Base-by-base conservation (phyloP, 2,888 invertebrate species). In the Lordiphosa fenestrarum region DNA sequence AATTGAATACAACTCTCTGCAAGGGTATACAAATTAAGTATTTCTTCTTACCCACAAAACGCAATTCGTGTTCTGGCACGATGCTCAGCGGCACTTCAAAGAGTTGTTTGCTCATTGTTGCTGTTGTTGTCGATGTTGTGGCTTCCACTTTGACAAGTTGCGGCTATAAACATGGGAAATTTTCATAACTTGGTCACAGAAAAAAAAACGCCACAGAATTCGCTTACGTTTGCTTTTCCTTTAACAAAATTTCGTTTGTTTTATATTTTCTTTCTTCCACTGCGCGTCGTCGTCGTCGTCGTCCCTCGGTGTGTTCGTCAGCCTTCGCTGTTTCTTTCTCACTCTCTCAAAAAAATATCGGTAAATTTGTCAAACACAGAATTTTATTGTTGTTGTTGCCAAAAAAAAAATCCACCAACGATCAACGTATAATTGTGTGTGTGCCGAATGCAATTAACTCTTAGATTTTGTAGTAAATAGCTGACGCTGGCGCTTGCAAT, bases 41-140 rank as follows among this genome's bases (percentile, higher is more conserved):
- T 37, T 38, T 48, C 13, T 37, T 38, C 94, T 93, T 91, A 96
- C 97, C 96, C 92, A 93, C 93, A 91, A 97, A 97, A 92, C 94
- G 95, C 86, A 97, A 93, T 91, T 96, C 97, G 91, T 93, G 92
- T 91, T 94, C 93, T 84, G 97, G 97, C 88, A 96, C 95, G 92
- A 97, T 95, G 89, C 92, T 91, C 90, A 97, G 91, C 89, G 95
- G 92, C 53, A 69, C 61, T 50, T 95, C 94, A 85, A 92, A 93
- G 89, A 92, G 93, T 53, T 15, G n/a, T 88, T 92, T 91, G 93
- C 92, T 92, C 66, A 73, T 75, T 54, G 42, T 62, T 64, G 55
- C 44, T 63, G 63, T 48, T 54, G 42, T 44, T 44, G 35, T 52
- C 46, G 30, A 25, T 37, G 39, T 41, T 25, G 25, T 25, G 25